phyloP scores from a whole-genome alignment of 2,888 invertebrate genomes.

The Sicus ferrugineus region DNA sequence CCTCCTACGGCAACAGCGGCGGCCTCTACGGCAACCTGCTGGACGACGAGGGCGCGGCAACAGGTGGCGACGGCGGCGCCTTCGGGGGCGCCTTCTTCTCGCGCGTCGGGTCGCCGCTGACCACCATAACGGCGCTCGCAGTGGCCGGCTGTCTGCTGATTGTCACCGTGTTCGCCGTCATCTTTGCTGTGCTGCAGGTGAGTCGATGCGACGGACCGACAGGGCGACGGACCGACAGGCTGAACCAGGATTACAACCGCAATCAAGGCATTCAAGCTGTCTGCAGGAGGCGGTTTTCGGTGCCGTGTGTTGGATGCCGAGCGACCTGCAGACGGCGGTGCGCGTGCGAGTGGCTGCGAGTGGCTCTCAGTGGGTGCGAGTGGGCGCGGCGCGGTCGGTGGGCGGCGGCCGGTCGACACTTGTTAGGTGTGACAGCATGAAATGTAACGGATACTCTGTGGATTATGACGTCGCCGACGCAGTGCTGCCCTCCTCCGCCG shows the following conservation, averaged over 20 bases:
- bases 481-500: not conserved
- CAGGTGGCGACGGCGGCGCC: slow-evolving; percentile 40
- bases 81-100: slow-evolving; percentile 53
- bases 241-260: slow-evolving; percentile 10
- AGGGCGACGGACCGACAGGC: too few relatives aligned
- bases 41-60: slow-evolving; percentile 39
- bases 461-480: slow-evolving; percentile 18
- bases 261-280: too few relatives aligned
- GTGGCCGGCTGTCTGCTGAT: slow-evolving; percentile 75
- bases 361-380: not conserved
- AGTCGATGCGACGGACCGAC: slow-evolving; percentile 32
- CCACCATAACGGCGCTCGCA: slow-evolving; percentile 73
- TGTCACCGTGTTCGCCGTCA: slow-evolving; percentile 74
- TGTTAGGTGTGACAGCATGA: slow-evolving; percentile 16
- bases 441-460: slow-evolving; percentile 21
- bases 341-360: not conserved
- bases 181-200: slow-evolving; percentile 79
- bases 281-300: not conserved
- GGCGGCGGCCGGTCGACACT: not conserved
- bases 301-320: too few relatives aligned
- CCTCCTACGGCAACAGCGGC: slow-evolving; percentile 47
- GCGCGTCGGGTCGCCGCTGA: slow-evolving; percentile 66
- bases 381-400: not conserved
- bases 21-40: slow-evolving; percentile 46
- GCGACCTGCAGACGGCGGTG: too few relatives aligned